Evolutionary conservation across 2,797 vertebrate genomes (phyloP).

Genomic region (Carcharodon carcharias): DNA sequence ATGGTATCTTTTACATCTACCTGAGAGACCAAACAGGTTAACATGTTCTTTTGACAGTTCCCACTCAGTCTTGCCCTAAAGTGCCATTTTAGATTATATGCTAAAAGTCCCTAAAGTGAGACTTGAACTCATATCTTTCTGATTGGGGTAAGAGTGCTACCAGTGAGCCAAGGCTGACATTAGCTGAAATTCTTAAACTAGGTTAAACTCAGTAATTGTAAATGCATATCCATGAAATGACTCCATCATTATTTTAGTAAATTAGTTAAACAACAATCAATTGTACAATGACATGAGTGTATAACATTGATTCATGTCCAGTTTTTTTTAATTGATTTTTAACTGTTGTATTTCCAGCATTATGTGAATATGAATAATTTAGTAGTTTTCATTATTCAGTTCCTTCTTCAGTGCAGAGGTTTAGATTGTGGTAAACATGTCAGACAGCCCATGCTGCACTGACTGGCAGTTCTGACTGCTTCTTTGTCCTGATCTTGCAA

Average conservation of each 20-base stretch:
- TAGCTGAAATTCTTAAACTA: not conserved
- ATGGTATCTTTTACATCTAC: not conserved
- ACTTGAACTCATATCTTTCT: not conserved
- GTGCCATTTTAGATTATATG: not conserved
- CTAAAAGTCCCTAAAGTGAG: not conserved
- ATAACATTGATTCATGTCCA: not conserved
- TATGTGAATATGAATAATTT: not conserved
- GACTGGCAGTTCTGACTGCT: not conserved
- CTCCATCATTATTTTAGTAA: not conserved
- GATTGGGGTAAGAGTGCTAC: not conserved
- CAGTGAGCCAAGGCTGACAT: not conserved
- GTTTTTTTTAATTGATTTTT: not conserved
- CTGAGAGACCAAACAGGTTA: not conserved
- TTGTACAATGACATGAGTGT: not conserved
- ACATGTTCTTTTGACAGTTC: not conserved
- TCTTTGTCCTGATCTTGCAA: not conserved
- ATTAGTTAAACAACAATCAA: not conserved
- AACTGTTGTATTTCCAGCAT: not conserved
- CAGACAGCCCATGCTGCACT: not conserved
- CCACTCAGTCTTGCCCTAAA: not conserved
- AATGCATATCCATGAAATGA: not conserved
- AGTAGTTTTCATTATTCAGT: not conserved
- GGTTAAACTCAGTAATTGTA: not conserved
- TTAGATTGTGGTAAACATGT: not conserved
- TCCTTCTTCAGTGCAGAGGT: not conserved